These are phyloP conservation scores for Cosmia pyralina DNA, from an alignment of 2,888 invertebrate species.

Conservation along the genomic window DNA sequence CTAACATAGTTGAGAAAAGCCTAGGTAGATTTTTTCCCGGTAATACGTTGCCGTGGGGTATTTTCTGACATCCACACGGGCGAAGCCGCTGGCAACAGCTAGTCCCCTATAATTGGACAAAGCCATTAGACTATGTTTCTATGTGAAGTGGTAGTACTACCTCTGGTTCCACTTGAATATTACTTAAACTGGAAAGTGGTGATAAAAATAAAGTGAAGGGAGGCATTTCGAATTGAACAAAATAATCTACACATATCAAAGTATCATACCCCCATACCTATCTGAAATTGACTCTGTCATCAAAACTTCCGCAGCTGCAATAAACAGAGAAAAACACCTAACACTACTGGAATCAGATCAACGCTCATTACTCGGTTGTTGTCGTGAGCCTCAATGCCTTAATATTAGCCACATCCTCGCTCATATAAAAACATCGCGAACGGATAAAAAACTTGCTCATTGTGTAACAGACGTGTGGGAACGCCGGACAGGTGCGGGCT, in stretches of 20 bases:
- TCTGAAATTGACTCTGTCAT: neutral
- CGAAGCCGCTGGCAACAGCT: no score
- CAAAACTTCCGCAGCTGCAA: neutral
- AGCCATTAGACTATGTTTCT: neutral
- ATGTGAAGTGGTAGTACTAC: neutral
- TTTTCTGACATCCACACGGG: no score
- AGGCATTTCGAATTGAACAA: neutral
- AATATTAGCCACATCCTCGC: constrained; percentile 75
- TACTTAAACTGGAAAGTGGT: neutral
- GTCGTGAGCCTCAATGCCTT: constrained; percentile 52
- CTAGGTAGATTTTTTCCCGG: no score
- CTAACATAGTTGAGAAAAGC: no score
- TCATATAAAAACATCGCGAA: constrained; percentile 79
- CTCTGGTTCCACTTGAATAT: neutral
- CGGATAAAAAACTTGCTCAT: constrained; percentile 85
- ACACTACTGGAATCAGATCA: constrained; percentile 1
- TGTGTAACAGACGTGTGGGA: constrained; percentile 85
- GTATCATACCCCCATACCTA: no score
- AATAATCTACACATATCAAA: neutral
- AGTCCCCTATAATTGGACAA: neutral
- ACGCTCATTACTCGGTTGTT: constrained; percentile 49
- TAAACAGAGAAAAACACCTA: neutral
- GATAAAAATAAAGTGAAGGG: neutral
- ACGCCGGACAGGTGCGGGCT: constrained; percentile 81
- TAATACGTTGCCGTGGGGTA: no score